phyloP scores from a whole-genome alignment of 2,888 invertebrate genomes.

The Nemotelus pantherinus region DNA sequence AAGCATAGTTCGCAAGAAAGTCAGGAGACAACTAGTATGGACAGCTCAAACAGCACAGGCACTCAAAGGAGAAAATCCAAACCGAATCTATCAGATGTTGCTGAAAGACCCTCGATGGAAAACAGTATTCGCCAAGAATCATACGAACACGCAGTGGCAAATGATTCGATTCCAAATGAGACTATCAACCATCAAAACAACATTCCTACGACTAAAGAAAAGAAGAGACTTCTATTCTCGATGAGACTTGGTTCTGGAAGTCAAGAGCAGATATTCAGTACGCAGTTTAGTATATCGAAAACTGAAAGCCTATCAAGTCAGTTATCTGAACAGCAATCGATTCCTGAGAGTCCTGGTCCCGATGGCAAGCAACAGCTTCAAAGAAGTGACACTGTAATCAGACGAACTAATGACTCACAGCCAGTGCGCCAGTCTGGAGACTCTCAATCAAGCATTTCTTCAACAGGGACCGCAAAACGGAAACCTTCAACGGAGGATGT shows the following conservation, averaged over 20 bases:
- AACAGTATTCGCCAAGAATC: slow-evolving; percentile 54
- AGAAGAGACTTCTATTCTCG: slow-evolving; percentile 70
- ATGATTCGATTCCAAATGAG: slow-evolving; percentile 51
- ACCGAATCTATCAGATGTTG: slow-evolving; percentile 55
- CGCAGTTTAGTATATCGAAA: slow-evolving; percentile 72
- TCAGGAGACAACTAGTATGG: slow-evolving; percentile 66
- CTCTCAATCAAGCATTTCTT: not conserved
- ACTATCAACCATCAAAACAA: slow-evolving; percentile 52
- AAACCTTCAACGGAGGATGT: slow-evolving; percentile 32
- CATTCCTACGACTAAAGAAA: slow-evolving; percentile 59
- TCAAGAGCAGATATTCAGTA: slow-evolving; percentile 75
- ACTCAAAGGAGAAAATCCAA: slow-evolving; percentile 55
- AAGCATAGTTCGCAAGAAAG: slow-evolving; percentile 66
- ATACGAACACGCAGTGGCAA: slow-evolving; percentile 55
- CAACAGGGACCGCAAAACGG: not conserved
- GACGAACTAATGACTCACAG: slow-evolving; percentile 55
- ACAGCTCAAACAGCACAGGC: slow-evolving; percentile 53
- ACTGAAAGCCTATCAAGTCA: slow-evolving; percentile 73
- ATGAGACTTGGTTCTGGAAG: slow-evolving; percentile 73
- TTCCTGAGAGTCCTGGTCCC: slow-evolving; percentile 53
- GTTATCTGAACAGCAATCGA: slow-evolving; percentile 66
- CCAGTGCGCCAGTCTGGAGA: not conserved
- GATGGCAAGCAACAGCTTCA: slow-evolving; percentile 54
- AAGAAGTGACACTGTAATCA: slow-evolving; percentile 60
- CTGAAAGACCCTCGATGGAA: slow-evolving; percentile 56